Evolutionary conservation across 2,888 invertebrate species (phyloP).

Genomic region (Pterobdella sp.): DNA sequence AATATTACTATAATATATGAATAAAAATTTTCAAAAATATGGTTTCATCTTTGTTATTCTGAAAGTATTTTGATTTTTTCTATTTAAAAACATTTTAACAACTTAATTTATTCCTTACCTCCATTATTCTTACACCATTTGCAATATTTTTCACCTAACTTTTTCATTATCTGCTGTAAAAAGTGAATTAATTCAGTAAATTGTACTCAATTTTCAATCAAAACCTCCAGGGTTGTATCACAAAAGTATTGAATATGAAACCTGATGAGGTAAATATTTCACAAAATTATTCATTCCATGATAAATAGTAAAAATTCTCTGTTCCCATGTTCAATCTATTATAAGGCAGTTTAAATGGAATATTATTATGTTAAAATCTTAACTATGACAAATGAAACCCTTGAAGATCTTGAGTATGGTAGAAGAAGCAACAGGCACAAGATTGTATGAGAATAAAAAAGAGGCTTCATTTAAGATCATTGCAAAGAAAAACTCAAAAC

Average conservation of each 20-base stretch:
- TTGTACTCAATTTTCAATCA: background rate
- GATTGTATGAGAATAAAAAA: slow-evolving; percentile 89
- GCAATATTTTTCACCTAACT: background rate
- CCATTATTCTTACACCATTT: background rate
- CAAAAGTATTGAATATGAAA: slow-evolving; percentile 97
- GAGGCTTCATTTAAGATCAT: slow-evolving; percentile 76
- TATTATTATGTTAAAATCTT: too few relatives aligned
- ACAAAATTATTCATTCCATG: too few relatives aligned
- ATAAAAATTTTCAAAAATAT: too few relatives aligned
- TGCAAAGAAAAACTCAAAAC: slow-evolving; percentile 81
- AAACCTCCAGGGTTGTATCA: slow-evolving; percentile 69
- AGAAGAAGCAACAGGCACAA: slow-evolving; percentile 95
- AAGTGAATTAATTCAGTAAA: background rate
- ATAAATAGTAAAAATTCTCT: too few relatives aligned
- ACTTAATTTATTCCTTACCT: background rate
- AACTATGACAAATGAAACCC: too few relatives aligned
- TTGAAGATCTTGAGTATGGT: slow-evolving; percentile 64
- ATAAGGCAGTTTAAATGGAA: too few relatives aligned
- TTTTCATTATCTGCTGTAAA: background rate
- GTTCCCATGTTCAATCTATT: too few relatives aligned
- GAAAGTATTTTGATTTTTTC: background rate
- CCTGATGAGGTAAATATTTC: slow-evolving; percentile 92
- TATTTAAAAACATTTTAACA: background rate
- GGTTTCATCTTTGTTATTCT: background rate
- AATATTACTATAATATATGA: too few relatives aligned